Evolutionary conservation across 1,140 invertebrate species (phyloP), one percentile per base, ranked within the genome.

Genomic region (Cyclargus thomasi): DNA sequence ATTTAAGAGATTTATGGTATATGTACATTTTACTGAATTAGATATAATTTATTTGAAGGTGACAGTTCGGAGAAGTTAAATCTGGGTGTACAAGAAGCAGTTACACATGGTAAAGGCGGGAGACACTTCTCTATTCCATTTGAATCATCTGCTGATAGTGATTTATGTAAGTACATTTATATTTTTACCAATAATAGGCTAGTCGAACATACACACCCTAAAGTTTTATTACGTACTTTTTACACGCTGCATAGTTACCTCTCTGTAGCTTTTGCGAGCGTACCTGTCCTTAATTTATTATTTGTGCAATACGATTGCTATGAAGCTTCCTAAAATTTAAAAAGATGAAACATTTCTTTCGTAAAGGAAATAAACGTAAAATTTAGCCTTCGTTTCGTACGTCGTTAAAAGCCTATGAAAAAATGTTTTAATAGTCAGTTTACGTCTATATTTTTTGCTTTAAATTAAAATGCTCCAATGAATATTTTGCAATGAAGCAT

Each of bases 81-180:
- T 73, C 70, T 77, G 71, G 82, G 72, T 70, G 74, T 79, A 70
- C 78, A 75, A 72, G 70, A 71, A 59, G 71, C 79, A 70, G 70
- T 83, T 67, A 72, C 78, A 70, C 69, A 81, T 66, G 78, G 78
- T 63, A 89, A 86, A 78, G 80, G 79, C 67, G 84, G 82, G 20
- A 76, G 85, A 23, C 81, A 86, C 80, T 80, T 88, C 69, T 86
- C 85, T 68, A 75, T 88, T 72, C 85, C 85, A 64, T 85, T 86
- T 81, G 84, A 88, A 73, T 78, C 85, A 62, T 72, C 82, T 70
- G 75, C 83, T 64, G 73, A 89, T 78, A 85, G 86, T 74, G 85
- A 88, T 68, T 62, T 88, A 76, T 80, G 86, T 88, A 73, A 88
- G 86, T 88, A 80, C 63, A 67, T 70, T 72, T 47, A 47, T 47